Evolutionary conservation across 2,113 vertebrate species (phyloP), one percentile per base, ranked within the genome.

Genomic region (Xyrauchen texanus): DNA sequence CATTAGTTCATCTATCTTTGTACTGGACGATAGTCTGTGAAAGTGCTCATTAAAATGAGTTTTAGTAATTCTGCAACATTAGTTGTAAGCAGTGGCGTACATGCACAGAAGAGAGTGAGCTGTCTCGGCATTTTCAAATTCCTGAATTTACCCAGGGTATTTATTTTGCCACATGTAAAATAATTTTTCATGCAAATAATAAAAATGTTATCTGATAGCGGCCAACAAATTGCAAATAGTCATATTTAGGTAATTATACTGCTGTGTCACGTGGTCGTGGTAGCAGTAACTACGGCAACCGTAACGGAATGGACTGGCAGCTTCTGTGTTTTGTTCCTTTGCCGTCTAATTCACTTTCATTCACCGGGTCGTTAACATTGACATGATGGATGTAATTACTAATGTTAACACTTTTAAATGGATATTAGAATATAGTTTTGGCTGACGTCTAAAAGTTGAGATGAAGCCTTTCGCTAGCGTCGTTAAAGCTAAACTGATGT

Each of bases 251-350:
- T 58, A 0, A 15, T 7, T 58, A n/a, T 15, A 58, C 42, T 45
- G 8, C 7, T 60, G 42, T 47, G n/a, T 73, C 55, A 73, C 70
- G 70, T 73, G 70, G 3, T 47, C 10, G 2, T 61, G 5, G 70
- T 73, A 60, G 15, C 15, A 16, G 70, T 47, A 47, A 60, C 55
- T 60, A 58, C 47, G 55, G 55, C 15, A 60, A 72, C 55, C n/a
- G 46, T 44, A 15, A 72, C 42, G 69, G 53, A 45, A 72, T 58
- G 13, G 8, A 60, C 13, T 44, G 45, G 11, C 69, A 16, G n/a
- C 44, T 16, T 60, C 55, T n/a, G 2, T 58, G 21, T 34, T 34
- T 34, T 34, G 15, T 15, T 49, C 6, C 7, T 49, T 46, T 11
- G 53, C 53, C n/a, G 5, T 15, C 60, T 46, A 70, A 7, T 58